Percentiles rank a stretch among this genome's conserved stretches.
phyloP scores from a whole-genome alignment of 2,888 invertebrate genomes.

The Julus scandinavius region DNA sequence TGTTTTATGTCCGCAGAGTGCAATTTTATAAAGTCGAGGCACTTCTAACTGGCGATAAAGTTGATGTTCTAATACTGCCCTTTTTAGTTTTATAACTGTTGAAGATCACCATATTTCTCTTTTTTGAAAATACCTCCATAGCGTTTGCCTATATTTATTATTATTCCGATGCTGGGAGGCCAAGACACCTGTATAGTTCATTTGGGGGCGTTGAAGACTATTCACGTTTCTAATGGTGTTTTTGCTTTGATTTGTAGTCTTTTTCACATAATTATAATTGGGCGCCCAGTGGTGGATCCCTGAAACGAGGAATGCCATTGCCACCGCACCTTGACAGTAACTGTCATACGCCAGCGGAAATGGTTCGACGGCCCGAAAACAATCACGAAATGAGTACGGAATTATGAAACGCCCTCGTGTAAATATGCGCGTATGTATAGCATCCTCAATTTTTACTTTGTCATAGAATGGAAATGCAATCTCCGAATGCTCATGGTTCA shows the following conservation, averaged over 20 bases:
- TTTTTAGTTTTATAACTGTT: too few relatives aligned
- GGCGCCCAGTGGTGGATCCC: conserved; percentile 1
- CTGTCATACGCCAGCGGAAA: neutral
- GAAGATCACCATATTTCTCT: too few relatives aligned
- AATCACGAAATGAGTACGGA: conserved; percentile 57
- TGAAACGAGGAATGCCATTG: neutral
- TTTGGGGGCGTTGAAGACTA: neutral
- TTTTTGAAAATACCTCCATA: too few relatives aligned
- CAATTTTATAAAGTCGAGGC: too few relatives aligned
- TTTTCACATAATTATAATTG: conserved; percentile 44
- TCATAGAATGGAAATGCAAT: conserved; percentile 4
- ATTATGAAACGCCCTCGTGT: conserved; percentile 37
- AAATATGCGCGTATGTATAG: conserved; percentile 17
- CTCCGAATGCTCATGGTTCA: neutral
- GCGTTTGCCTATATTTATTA: neutral
- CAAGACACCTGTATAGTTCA: neutral
- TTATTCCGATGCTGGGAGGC: neutral
- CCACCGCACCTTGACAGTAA: conserved; percentile 18
- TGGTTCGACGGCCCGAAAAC: conserved; percentile 33
- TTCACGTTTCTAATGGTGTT: neutral
- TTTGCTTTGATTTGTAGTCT: conserved; percentile 34
- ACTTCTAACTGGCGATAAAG: too few relatives aligned
- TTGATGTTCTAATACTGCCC: too few relatives aligned
- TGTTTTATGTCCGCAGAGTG: too few relatives aligned
- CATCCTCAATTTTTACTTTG: neutral